phyloP scores from a whole-genome alignment of 2,888 invertebrate genomes.

The Listrodromus nycthemerus region DNA sequence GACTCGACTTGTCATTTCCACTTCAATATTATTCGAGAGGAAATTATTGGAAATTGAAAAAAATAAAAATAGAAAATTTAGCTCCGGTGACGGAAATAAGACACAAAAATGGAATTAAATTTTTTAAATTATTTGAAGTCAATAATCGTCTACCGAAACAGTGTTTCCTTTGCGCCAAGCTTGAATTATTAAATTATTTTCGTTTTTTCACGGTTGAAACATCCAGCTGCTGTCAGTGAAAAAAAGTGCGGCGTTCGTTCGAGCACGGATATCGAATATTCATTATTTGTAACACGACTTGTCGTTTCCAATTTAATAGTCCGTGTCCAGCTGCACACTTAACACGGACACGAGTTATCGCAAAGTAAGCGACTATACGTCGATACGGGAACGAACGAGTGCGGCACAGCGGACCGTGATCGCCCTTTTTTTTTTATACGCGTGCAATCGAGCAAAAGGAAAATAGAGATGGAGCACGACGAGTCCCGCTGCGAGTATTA shows the following conservation, averaged over 20 bases:
- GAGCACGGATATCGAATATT: conserved; percentile 51
- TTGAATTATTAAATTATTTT: neutral
- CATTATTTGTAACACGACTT: conserved; percentile 54
- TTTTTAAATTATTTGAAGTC: too few species aligned
- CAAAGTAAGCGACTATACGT: conserved; percentile 29
- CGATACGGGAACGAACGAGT: conserved; percentile 4
- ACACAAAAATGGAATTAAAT: too few species aligned
- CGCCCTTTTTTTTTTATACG: conserved; percentile 36
- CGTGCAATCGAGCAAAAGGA: conserved; percentile 16
- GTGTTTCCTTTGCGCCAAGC: too few species aligned
- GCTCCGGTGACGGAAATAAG: too few species aligned
- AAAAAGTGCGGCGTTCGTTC: conserved; percentile 19
- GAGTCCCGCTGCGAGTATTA: neutral
- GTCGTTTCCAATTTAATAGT: conserved; percentile 57
- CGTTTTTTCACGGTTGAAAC: too few species aligned
- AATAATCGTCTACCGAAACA: too few species aligned
- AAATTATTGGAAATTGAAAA: too few species aligned
- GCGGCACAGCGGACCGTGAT: conserved; percentile 21
- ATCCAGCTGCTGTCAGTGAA: neutral
- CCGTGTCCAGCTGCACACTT: conserved; percentile 56
- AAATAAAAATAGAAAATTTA: too few species aligned
- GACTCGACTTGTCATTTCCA: conserved; percentile 55
- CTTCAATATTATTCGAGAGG: conserved; percentile 25
- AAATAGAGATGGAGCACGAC: conserved; percentile 32
- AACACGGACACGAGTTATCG: conserved; percentile 52